Evolutionary conservation across 1,140 invertebrate genomes (phyloP), one percentile per base, ranked within the genome.

Genomic region (Paraescarpia echinospica): DNA sequence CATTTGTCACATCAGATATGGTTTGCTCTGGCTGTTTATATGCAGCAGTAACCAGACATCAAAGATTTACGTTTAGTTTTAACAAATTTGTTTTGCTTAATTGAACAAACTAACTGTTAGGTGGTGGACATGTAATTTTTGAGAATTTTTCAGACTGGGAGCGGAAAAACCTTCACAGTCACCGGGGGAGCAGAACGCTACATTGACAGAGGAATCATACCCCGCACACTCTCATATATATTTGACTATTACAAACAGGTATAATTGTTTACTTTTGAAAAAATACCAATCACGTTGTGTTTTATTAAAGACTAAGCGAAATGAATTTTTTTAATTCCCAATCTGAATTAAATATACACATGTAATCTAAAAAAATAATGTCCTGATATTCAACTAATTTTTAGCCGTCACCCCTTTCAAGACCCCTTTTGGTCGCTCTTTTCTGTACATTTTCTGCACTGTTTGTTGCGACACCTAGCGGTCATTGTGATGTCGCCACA

Each of bases 161-260:
- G 96, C 95, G 96, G 96, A 12, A 96, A 96, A 94, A 96, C 96
- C 12, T 96, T 96, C 92, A 96, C 96, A n/a, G 96, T 96, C 90
- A 96, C 96, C 33, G 96, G 96, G 59, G 96, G 96, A 33, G 95
- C 96, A 9, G 96, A 96, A 92, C 93, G 94, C 91, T 96, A 96
- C 92, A 91, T 93, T 2, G 96, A 96, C 93, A 93, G 96, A 92
- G 96, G 96, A 89, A 96, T 96, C 88, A 96, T 96, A 90, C 96
- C 96, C 34, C 94, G 96, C 92, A 94, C 95, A 89, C 93, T 96
- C 35, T 95, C 96, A 2, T 96, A 96, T 93, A 95, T 96, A n/a
- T 96, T 95, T 94, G 94, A 96, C 93, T 94, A 94, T 33, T 95
- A 95, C 94, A 94, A 95, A 93, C 93, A 95, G 94, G 96, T 96